Conservation (phyloP, 1,140 invertebrate species). For the Calosoma granatense region DNA sequence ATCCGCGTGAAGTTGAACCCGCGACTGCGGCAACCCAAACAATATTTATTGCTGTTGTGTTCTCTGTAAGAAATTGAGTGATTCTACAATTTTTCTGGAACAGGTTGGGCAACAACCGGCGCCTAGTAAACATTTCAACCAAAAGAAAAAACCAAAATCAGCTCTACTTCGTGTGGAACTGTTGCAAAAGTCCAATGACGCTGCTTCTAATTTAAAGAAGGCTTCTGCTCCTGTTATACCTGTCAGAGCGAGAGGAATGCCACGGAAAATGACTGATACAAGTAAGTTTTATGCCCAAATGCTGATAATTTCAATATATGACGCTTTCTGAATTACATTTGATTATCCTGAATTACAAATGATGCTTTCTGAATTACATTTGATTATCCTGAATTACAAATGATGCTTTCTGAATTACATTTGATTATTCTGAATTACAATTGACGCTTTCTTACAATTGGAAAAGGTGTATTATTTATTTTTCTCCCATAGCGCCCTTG, state of each 20-base stretch:
- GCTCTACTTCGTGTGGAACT: conserved; percentile 80
- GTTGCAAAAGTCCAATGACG: conserved; percentile 83
- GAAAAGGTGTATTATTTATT: conserved; percentile 10
- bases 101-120: conserved; percentile 50
- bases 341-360: too few species aligned
- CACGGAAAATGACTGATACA: conserved; percentile 91
- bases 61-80: too few species aligned
- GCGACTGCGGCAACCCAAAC: too few species aligned
- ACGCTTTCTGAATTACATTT: neutral
- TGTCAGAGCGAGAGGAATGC: conserved; percentile 85
- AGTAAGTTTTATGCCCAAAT: conserved; percentile 46
- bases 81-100: too few species aligned
- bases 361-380: too few species aligned
- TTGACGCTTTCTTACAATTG: conserved; percentile 11
- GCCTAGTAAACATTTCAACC: conserved; percentile 81
- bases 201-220: conserved; percentile 80
- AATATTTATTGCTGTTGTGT: too few species aligned
- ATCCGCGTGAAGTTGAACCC: too few species aligned
- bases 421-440: too few species aligned
- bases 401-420: too few species aligned
- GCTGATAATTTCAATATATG: conserved; percentile 9
- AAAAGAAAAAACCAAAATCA: conserved; percentile 93
- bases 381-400: too few species aligned
- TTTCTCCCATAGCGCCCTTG: conserved; percentile 58
- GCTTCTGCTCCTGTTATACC: conserved; percentile 80